Evolutionary conservation across 2,113 vertebrate species (phyloP).

Genomic region (Zootoca vivipara): DNA sequence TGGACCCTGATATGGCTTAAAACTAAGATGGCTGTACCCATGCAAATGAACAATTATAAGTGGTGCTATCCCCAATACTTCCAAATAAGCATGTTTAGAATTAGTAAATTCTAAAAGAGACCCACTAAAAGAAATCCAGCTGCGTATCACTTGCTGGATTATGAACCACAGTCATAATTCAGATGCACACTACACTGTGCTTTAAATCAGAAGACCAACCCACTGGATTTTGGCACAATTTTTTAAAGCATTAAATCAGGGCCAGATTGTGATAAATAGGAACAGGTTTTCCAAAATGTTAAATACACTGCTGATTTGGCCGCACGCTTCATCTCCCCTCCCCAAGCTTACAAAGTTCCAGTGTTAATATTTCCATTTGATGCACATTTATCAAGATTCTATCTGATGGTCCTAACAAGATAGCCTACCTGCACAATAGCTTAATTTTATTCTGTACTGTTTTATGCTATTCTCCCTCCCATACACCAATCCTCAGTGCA

Average conservation of each 20-base stretch:
- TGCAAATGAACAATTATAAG: background rate
- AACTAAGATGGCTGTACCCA: background rate
- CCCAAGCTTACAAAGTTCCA: background rate
- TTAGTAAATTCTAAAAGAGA: background rate
- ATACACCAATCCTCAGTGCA: background rate
- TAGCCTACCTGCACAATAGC: slow-evolving; percentile 1
- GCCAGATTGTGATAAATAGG: background rate
- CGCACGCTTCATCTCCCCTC: background rate
- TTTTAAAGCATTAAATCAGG: background rate
- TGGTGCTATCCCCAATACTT: background rate
- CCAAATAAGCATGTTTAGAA: background rate
- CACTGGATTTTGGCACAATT: too few species aligned
- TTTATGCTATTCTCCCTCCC: slow-evolving; percentile 22
- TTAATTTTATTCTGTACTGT: slow-evolving; percentile 36
- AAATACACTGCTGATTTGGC: background rate
- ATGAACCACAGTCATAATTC: background rate
- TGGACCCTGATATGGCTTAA: background rate
- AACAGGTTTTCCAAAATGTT: background rate
- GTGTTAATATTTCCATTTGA: background rate
- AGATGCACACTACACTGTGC: background rate
- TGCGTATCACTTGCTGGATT: background rate
- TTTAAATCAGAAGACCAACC: background rate
- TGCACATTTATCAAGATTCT: slow-evolving; percentile 21
- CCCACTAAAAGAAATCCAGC: background rate
- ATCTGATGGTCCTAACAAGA: slow-evolving; percentile 19